Base-by-base conservation (phyloP, 2,797 vertebrate genomes). In the Falco berigora region DNA sequence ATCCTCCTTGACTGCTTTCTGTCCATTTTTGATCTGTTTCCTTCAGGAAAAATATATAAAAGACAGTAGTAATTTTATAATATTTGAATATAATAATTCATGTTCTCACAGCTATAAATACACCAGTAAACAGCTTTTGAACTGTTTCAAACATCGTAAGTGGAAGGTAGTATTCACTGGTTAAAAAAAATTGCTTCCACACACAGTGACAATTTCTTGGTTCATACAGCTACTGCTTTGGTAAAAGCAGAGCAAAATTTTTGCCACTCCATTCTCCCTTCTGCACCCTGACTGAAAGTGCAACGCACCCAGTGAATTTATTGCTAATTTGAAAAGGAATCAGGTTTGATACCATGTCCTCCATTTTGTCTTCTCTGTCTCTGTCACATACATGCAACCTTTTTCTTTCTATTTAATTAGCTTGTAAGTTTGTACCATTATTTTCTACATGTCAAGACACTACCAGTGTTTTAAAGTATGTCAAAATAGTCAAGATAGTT, bases 341-440 rank as follows among this genome's bases (percentile, higher is more conserved):
- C 4, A 10, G 13, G 19, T 56, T 82, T 27, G 42, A 79, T 84
- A 28, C 23, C 2, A 21, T 19, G 22, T 52, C 27, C 38, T 40
- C 22, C 14, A 0, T 76, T 93, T 86, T 80, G 9, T 25, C 21
- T 83, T 66, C 17, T 50, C n/a, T 55, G 12, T 76, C 64, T 90
- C 36, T 75, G 12, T 73, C 30, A 14, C 11, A 79, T 14, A 17
- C 3, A 36, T 42, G 8, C 15, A 53, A 90, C 10, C 2, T 50
- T 81, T 52, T 66, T 11, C 38, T 62, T 58, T 77, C 36, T 27
- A 22, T 58, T 80, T 76, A 62, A 36, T 86, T 68, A 38, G 10
- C 13, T 87, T 0, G 0, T 15, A 64, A 21, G 15, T 50, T 85
- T 34, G 14, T 17, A 47, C 6, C 2, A 3, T 36, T 52, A 7